phyloP scores from a whole-genome alignment of 2,888 invertebrate genomes.

The Melitaea athalia region DNA sequence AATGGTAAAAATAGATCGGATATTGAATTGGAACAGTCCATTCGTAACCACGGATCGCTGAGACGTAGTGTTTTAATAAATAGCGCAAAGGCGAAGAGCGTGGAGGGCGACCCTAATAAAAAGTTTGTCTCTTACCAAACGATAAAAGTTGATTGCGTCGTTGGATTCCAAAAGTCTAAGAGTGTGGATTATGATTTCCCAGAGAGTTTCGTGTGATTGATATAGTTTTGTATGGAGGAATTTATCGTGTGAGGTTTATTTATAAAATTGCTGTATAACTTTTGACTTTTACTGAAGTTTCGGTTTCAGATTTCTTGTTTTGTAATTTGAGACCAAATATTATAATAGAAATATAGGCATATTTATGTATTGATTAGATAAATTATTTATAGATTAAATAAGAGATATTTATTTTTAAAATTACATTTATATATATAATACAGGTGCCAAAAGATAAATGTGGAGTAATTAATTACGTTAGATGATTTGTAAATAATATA shows the following conservation, averaged over 20 bases:
- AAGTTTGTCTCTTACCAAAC: constrained; percentile 65
- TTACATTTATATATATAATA: background rate
- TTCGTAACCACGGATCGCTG: constrained; percentile 66
- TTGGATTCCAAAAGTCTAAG: constrained; percentile 70
- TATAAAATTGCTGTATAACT: constrained; percentile 32
- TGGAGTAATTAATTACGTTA: background rate
- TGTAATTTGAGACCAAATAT: constrained; percentile 18
- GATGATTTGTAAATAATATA: constrained; percentile 14
- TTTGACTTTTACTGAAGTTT: constrained; percentile 15
- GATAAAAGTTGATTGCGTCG: constrained; percentile 70
- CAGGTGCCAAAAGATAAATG: background rate
- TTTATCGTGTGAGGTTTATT: constrained; percentile 42
- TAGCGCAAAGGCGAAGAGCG: constrained; percentile 70
- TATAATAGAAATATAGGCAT: background rate
- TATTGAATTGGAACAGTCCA: constrained; percentile 54
- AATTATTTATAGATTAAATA: background rate
- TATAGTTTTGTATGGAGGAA: constrained; percentile 39
- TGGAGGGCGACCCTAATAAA: constrained; percentile 61
- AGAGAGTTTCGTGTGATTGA: constrained; percentile 71
- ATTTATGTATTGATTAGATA: constrained; percentile 3
- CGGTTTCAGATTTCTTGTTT: constrained; percentile 2
- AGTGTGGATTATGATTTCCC: constrained; percentile 72
- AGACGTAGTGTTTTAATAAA: constrained; percentile 78
- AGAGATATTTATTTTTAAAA: background rate
- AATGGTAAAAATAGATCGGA: constrained; percentile 59